Evolutionary conservation across 2,797 vertebrate species (phyloP).

Genomic region (Pseudocheirus occidentalis): DNA sequence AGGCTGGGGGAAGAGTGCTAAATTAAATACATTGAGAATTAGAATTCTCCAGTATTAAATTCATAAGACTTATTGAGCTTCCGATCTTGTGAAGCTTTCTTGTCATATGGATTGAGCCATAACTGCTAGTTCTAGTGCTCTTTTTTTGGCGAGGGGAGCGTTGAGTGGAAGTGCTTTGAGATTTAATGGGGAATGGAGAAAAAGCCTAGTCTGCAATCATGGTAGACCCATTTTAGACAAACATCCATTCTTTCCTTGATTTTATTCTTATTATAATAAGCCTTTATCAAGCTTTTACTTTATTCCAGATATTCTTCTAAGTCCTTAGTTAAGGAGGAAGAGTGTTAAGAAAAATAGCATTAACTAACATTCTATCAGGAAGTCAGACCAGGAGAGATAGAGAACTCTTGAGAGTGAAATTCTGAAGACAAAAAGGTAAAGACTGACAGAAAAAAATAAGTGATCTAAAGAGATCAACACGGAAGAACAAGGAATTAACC

Average conservation of each 20-base stretch:
- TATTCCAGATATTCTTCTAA: neutral
- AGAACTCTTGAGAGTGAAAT: neutral
- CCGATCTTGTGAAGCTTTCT: neutral
- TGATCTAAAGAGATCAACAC: no score
- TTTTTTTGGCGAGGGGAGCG: neutral
- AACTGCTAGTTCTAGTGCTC: neutral
- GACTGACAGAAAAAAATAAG: no score
- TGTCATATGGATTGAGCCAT: neutral
- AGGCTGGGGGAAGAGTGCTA: neutral
- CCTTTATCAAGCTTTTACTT: neutral
- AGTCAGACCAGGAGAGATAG: neutral
- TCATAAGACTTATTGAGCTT: no score
- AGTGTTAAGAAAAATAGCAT: neutral
- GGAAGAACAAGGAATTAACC: no score
- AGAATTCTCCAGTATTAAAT: neutral
- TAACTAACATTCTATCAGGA: neutral
- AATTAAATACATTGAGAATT: neutral
- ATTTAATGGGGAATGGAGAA: neutral
- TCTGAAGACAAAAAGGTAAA: neutral
- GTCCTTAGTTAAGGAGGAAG: neutral
- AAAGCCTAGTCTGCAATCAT: neutral
- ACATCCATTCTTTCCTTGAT: neutral
- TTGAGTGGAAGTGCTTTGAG: neutral
- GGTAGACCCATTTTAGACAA: neutral
- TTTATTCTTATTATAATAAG: neutral